Base-by-base conservation (phyloP, 2,888 invertebrate genomes). In the Liopterus haemorrhoidalis region DNA sequence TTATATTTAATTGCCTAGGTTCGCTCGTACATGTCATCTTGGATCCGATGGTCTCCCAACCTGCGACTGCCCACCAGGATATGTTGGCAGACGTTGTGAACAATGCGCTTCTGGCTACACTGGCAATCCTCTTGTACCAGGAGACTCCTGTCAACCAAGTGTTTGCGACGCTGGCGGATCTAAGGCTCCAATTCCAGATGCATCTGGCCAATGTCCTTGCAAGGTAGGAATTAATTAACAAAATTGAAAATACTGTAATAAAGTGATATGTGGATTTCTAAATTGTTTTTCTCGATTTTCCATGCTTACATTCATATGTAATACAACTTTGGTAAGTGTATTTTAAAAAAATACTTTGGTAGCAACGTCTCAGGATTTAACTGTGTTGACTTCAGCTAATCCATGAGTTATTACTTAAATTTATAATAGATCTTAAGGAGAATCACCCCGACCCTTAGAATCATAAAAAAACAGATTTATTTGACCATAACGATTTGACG, bases 51-150 rank as follows among this genome's bases (percentile, higher is more conserved):
- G 83, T 4, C 75, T 79, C 48, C 82, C 87, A 0, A 75, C 80
- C 3, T 94, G 94, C 62, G 78, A 85, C 51, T 95, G 95, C 62
- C 79, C 81, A 28, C 71, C 76, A 40, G 94, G 92, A 59, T 89
- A 82, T 59, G 68, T 66, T 39, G 92, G 92, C 5, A 69, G 78
- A 15, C 75, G 82, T 33, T 93, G 93, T 59, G 84, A 89, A 57
- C 66, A 69, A 35, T 93, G 95, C 61, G 81, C 84, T 0, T 66
- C 72, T 3, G 91, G 88, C 1, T 94, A 84, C 61, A 73, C 77
- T 46, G 93, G 93, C 8, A 86, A 90, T 66, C 91, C 93, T 1
- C 60, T 82, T 27, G 64, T 78, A 6, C 75, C 82, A 0, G 90
- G 88, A 3, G 85, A 87, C 57, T 76, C 74, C 35, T 93, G 93